phyloP scores from a whole-genome alignment of 2,888 invertebrate genomes.

The Campaea margaritaria region DNA sequence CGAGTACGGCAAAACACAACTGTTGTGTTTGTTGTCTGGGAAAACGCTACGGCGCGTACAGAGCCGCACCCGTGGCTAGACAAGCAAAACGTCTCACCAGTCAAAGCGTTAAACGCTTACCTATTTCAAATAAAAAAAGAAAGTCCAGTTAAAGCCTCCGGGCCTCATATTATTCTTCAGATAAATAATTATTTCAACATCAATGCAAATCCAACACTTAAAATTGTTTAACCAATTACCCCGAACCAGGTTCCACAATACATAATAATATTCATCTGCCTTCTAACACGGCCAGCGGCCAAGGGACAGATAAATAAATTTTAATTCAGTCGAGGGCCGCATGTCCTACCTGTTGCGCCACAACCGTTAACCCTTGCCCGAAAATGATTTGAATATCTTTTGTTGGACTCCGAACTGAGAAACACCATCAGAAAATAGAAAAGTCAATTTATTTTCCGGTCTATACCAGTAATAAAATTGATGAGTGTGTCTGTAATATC shows the following conservation, averaged over 20 bases:
- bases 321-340: conserved; percentile 20
- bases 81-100: too few species aligned
- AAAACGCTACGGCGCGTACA: too few species aligned
- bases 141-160: too few species aligned
- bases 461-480: too few species aligned
- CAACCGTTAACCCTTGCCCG: conserved; percentile 16
- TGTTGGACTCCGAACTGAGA: neutral
- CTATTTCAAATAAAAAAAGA: too few species aligned
- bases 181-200: neutral
- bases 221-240: conserved; percentile 6
- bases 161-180: too few species aligned
- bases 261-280: conserved; percentile 14
- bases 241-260: conserved; percentile 17
- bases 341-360: conserved; percentile 19
- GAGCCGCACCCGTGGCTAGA: too few species aligned
- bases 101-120: too few species aligned
- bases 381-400: conserved; percentile 11
- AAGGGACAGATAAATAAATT: conserved; percentile 20
- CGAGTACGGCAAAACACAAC: too few species aligned
- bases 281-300: neutral
- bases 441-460: neutral
- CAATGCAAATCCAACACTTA: neutral
- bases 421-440: neutral
- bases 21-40: too few species aligned
- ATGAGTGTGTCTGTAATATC: too few species aligned